Evolutionary conservation across 1,140 invertebrate genomes (phyloP), one percentile per base, ranked within the genome.

Genomic region (Dreissena polymorpha): DNA sequence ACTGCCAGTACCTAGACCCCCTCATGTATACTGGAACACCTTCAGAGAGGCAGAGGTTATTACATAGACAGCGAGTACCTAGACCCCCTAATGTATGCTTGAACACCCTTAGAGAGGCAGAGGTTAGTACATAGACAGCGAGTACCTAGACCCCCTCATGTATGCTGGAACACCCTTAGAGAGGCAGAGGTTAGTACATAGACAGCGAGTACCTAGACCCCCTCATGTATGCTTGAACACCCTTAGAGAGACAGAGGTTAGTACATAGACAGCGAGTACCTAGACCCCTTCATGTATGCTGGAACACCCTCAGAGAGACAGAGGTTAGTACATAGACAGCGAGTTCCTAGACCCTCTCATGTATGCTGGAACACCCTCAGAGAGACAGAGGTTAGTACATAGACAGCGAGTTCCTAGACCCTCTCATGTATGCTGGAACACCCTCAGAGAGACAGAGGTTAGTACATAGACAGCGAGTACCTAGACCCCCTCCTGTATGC

Each of bases 381-480:
- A 98, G 90, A 94, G 98, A 76, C 96, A 96, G 99, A 99, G 94
- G 97, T 99, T 21, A 99, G 92, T 99, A 99, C 93, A 86, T 93
- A 8, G 95, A 94, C 6, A 65, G 75, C 21, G 93, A 96, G 27
- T 96, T 96, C 92, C 93, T 99, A 0, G 95, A 95, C 80, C 97
- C 98, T 0, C 93, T 99, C 0, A 97, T 98, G 91, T 99, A 99
- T 92, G 96, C 96, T n/a, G 98, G 98, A 0, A 96, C 97, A 2
- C 98, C 97, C 0, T 91, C 94, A 0, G 97, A 98, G 90, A 94
- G 98, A 76, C 96, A 96, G 99, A 99, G 94, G 97, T 99, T 21
- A 99, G 92, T 99, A 99, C 93, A 86, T 93, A 8, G 95, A 94
- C 6, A 65, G 75, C 21, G 93, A 96, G 27, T 96, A 96, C 92